A percentile compares a stretch with the other conserved stretches of the same genome.
Conservation (phyloP, 2,797 vertebrate genomes). For the Philypnodon macrostomus region DNA sequence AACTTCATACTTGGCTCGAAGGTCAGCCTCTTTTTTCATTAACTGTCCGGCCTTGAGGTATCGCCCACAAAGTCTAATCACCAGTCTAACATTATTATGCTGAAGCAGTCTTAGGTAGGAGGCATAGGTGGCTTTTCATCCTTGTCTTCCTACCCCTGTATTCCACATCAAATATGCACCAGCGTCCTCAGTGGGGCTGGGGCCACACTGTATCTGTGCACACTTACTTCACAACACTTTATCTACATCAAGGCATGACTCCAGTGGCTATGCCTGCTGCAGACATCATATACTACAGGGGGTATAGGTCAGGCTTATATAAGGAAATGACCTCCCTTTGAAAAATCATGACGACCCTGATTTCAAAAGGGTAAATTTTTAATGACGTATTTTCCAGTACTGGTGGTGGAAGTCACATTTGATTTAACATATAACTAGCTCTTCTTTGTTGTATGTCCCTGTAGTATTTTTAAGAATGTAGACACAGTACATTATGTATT, state of each 20-base stretch:
- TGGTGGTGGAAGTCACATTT: not conserved
- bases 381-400: conserved; percentile 12
- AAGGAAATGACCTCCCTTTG: conserved; percentile 35
- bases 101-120: conserved; percentile 54
- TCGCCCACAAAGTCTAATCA: conserved; percentile 57
- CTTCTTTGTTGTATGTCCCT: too few relatives aligned
- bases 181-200: conserved; percentile 43
- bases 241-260: conserved; percentile 32
- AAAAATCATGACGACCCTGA: conserved; percentile 33
- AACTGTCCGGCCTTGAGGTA: conserved; percentile 57
- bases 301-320: conserved; percentile 32
- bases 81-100: conserved; percentile 64
- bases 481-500: too few relatives aligned
- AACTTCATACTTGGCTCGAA: conserved; percentile 49
- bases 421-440: too few relatives aligned
- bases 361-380: conserved; percentile 25
- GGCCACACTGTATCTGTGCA: conserved; percentile 33
- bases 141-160: conserved; percentile 37
- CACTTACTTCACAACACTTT: conserved; percentile 41
- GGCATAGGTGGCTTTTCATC: conserved; percentile 56
- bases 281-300: conserved; percentile 53
- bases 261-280: conserved; percentile 34
- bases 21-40: conserved; percentile 56
- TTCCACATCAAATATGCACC: conserved; percentile 50
- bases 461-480: too few relatives aligned